These are phyloP conservation scores for Limnephilus auricula DNA, from an alignment of 2,888 invertebrate genomes.

Conservation along the genomic window DNA sequence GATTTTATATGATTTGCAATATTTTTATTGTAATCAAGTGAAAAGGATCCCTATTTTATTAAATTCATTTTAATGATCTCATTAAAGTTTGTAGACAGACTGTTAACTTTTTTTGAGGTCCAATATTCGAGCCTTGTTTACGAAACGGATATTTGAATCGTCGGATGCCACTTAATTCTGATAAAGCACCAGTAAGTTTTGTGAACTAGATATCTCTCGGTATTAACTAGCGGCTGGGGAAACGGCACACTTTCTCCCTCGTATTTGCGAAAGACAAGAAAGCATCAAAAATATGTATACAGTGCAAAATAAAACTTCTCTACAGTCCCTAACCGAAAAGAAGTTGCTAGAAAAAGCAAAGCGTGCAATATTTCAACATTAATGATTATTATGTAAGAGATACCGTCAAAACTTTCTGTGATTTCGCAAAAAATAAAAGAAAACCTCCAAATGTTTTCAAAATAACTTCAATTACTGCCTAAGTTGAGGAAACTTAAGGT, in stretches of 20 bases:
- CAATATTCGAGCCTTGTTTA: background rate
- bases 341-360: constrained; percentile 18
- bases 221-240: background rate
- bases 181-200: background rate
- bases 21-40: background rate
- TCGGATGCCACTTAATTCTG: background rate
- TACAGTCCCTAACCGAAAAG: background rate
- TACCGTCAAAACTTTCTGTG: background rate
- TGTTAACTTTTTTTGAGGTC: background rate
- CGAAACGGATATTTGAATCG: background rate
- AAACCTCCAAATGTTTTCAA: background rate
- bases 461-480: background rate
- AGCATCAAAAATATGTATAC: background rate
- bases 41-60: background rate
- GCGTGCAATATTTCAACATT: constrained; percentile 23
- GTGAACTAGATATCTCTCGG: background rate
- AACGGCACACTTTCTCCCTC: background rate
- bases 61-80: background rate
- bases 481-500: background rate
- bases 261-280: background rate
- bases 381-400: constrained; percentile 32
- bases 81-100: background rate
- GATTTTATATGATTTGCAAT: background rate
- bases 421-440: constrained; percentile 20
- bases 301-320: constrained; percentile 9